Percentiles rank a stretch among this genome's conserved stretches.
phyloP scores from a whole-genome alignment of 1,140 invertebrate genomes.

The Ctenoplectra terminalis region DNA sequence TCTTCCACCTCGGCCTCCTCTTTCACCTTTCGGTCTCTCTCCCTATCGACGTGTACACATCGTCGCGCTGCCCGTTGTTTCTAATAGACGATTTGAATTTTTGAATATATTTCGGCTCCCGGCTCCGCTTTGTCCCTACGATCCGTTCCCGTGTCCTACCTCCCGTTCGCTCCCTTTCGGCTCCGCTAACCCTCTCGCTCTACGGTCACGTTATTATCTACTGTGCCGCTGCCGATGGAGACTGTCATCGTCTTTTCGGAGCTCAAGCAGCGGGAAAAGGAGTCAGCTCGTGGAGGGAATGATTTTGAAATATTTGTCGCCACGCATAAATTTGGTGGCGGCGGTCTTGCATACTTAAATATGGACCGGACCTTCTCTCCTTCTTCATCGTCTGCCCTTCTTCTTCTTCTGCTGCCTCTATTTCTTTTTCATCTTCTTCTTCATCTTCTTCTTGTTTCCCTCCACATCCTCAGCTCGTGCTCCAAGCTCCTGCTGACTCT shows the following conservation, averaged over 20 bases:
- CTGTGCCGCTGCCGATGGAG: conserved; percentile 50
- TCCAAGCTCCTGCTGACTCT: conserved; percentile 65
- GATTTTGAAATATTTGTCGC: conserved; percentile 83
- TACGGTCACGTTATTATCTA: conserved; percentile 59
- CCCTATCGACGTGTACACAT: conserved; percentile 68
- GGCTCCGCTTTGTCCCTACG: conserved; percentile 62
- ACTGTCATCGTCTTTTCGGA: conserved; percentile 56
- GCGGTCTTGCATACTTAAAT: conserved; percentile 81
- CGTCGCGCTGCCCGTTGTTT: conserved; percentile 72
- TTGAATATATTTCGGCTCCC: conserved; percentile 76
- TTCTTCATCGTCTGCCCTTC: conserved; percentile 7
- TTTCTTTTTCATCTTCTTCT: conserved; percentile 47
- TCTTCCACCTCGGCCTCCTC: conserved; percentile 39
- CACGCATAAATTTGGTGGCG: conserved; percentile 80
- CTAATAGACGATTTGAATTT: conserved; percentile 81
- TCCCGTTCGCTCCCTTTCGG: conserved; percentile 53
- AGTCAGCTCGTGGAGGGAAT: conserved; percentile 51
- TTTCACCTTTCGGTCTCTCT: conserved; percentile 51
- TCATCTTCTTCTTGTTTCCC: conserved; percentile 27
- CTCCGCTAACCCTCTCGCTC: conserved; percentile 43
- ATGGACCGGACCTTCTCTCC: conserved; percentile 73
- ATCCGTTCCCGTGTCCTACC: conserved; percentile 50
- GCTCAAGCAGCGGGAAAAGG: not conserved
- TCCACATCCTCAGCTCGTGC: conserved; percentile 57
- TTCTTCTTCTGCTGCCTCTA: conserved; percentile 29